These are phyloP conservation scores for Decapterus maruadsi DNA, from an alignment of 2,797 vertebrate species.

Conservation along the genomic window DNA sequence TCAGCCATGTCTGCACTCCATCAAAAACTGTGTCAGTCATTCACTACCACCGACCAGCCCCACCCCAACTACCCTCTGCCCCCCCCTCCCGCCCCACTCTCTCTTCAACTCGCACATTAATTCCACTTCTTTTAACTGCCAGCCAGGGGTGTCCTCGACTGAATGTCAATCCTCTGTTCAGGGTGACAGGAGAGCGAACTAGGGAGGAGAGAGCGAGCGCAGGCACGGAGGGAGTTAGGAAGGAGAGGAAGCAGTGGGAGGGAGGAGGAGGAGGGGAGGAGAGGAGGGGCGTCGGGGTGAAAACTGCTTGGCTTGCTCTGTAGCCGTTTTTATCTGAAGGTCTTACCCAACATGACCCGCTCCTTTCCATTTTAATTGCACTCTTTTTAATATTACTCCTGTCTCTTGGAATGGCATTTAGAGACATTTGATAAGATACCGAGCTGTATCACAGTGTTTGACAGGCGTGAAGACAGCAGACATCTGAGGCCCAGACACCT, in stretches of 20 bases:
- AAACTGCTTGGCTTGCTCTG: conserved; percentile 63
- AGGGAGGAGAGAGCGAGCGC: conserved; percentile 47
- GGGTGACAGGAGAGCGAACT: conserved; percentile 76
- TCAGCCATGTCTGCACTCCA: conserved; percentile 82
- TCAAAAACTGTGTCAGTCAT: conserved; percentile 84
- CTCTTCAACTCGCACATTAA: conserved; percentile 80
- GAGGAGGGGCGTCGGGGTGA: background rate
- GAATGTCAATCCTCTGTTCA: conserved; percentile 83
- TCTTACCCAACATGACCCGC: conserved; percentile 70
- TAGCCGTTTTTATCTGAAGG: conserved; percentile 63
- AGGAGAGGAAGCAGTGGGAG: background rate
- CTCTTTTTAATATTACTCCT: conserved; percentile 61
- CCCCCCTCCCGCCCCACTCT: conserved; percentile 32
- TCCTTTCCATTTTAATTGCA: conserved; percentile 77
- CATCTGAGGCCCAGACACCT: conserved; percentile 56
- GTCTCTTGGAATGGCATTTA: conserved; percentile 66
- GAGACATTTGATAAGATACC: conserved; percentile 66
- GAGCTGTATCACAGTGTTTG: conserved; percentile 41
- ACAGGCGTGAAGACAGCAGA: conserved; percentile 55
- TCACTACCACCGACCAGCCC: conserved; percentile 59
- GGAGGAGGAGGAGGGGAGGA: background rate
- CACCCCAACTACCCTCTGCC: conserved; percentile 50
- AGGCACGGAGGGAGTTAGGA: background rate
- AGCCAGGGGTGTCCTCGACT: conserved; percentile 81
- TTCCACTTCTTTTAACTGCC: conserved; percentile 83